phyloP scores from a whole-genome alignment of 2,113 vertebrate genomes.

The Glaucidium brasilianum region DNA sequence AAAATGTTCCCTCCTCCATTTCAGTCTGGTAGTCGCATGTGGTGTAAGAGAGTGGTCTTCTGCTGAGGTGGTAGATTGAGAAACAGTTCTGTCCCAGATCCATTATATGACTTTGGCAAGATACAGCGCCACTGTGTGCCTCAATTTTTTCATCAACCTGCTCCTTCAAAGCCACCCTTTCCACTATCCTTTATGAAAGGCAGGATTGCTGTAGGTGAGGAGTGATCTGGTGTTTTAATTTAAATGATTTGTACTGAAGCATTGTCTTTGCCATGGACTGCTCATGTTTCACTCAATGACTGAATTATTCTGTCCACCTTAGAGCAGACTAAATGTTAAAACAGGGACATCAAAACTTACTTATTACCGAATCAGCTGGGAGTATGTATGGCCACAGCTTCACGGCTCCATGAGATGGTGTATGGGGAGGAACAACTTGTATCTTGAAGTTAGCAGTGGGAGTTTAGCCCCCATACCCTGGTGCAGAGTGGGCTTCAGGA shows the following conservation, averaged over 20 bases:
- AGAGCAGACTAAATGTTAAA: background rate
- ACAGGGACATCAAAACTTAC: background rate
- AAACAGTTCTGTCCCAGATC: background rate
- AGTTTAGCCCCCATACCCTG: background rate
- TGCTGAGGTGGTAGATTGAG: background rate
- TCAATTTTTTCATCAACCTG: background rate
- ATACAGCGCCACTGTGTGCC: background rate
- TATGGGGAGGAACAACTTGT: background rate
- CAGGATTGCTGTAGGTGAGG: background rate
- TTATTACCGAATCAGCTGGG: background rate
- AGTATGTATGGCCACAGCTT: background rate
- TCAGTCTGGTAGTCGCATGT: background rate
- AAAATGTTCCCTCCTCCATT: background rate
- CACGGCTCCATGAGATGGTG: background rate
- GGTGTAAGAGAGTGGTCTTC: background rate
- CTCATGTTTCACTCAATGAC: background rate
- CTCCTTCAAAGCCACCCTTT: background rate
- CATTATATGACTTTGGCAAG: background rate
- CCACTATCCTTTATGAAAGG: background rate
- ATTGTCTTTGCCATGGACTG: background rate
- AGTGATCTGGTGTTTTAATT: background rate
- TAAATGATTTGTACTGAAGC: background rate
- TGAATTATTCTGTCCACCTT: background rate
- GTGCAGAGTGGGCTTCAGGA: background rate
- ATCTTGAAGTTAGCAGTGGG: background rate